A percentile compares a stretch with the other conserved stretches of the same genome.
Evolutionary conservation across 2,888 invertebrate genomes (phyloP).

Genomic region (Pterostichus madidus): DNA sequence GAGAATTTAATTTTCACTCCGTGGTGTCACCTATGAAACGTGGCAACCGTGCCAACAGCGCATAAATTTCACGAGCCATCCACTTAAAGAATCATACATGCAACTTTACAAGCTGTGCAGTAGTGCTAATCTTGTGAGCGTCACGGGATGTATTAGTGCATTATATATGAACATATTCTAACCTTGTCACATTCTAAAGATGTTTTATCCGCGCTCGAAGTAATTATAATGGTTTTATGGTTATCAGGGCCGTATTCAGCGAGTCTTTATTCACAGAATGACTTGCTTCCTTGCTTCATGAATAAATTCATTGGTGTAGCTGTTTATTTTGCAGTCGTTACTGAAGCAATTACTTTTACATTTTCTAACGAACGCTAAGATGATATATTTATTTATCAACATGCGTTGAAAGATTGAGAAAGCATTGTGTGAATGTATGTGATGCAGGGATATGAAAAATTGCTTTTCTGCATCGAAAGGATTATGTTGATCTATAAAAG

Average conservation of each 20-base stretch:
- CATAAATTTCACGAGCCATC: conserved; percentile 54
- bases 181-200: conserved; percentile 25
- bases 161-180: conserved; percentile 45
- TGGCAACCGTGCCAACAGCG: conserved; percentile 12
- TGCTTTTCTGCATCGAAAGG: conserved; percentile 12
- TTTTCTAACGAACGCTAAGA: conserved; percentile 1
- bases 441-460: conserved; percentile 26
- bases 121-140: conserved; percentile 39
- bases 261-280: conserved; percentile 13
- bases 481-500: conserved; percentile 17
- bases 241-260: conserved; percentile 13
- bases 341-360: conserved; percentile 43
- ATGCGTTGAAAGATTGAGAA: not conserved
- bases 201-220: conserved; percentile 27
- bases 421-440: conserved; percentile 6
- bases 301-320: conserved; percentile 37
- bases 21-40: conserved; percentile 30
- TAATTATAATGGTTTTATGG: conserved; percentile 58
- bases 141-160: conserved; percentile 40
- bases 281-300: conserved; percentile 42
- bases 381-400: conserved; percentile 15
- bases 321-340: conserved; percentile 33
- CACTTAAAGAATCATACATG: conserved; percentile 59
- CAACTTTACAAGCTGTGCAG: conserved; percentile 45
- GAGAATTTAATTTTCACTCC: conserved; percentile 44